phyloP scores from a whole-genome alignment of 2,797 vertebrate species.

The Galago senegalensis region DNA sequence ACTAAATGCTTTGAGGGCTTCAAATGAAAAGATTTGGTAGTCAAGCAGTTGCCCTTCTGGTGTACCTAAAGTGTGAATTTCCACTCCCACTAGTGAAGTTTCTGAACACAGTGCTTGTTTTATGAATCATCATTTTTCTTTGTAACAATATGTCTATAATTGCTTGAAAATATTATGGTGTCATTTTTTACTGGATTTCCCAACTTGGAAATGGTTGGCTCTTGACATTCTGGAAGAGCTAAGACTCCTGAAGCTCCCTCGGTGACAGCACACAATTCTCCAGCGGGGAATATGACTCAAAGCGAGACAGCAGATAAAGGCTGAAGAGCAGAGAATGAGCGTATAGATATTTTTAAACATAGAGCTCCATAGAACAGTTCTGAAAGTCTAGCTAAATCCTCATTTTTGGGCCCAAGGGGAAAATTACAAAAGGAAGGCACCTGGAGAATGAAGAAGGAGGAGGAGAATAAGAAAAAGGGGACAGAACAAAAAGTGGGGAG shows the following conservation, averaged over 20 bases:
- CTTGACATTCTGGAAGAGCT: not conserved
- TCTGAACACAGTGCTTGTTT: not conserved
- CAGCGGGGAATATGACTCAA: too few relatives aligned
- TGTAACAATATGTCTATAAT: not conserved
- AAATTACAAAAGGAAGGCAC: not conserved
- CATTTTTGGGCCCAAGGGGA: not conserved
- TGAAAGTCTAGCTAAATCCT: not conserved
- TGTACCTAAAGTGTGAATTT: not conserved
- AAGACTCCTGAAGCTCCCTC: not conserved
- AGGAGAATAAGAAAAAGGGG: not conserved
- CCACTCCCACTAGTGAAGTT: not conserved
- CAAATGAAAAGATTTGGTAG: not conserved
- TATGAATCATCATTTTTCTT: not conserved
- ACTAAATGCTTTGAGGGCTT: not conserved
- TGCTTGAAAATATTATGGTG: not conserved
- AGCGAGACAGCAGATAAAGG: not conserved
- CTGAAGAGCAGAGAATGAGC: not conserved
- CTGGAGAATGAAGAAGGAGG: not conserved
- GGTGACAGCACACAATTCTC: not conserved
- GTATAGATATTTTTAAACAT: not conserved
- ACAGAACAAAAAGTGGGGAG: not conserved
- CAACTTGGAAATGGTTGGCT: conserved; percentile 21
- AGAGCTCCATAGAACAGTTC: not conserved
- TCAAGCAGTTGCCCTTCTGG: not conserved
- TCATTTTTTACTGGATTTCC: not conserved